Evolutionary conservation across 2,888 invertebrate genomes (phyloP), one percentile per base, ranked within the genome.

Genomic region (Dermolepida albohirtum): DNA sequence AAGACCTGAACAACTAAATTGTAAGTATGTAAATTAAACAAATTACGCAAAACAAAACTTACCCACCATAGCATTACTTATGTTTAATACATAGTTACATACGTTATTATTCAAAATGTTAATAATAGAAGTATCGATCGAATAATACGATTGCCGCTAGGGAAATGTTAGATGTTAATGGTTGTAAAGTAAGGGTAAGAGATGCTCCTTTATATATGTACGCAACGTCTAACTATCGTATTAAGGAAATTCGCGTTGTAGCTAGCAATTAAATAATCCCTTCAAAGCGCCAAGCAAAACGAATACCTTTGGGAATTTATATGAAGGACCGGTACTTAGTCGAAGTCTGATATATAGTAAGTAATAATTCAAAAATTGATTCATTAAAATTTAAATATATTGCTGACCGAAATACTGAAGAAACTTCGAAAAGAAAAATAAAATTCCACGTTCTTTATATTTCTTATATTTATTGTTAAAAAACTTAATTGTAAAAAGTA

Each of bases 201-300:
- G 80, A 79, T 77, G 76, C 77, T 82, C 81, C 82, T 82, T 82
- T 82, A 82, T 81, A 79, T 75, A 44, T 14, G 43, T 34, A 34
- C 27, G 73, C 75, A 74, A 76, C 75, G 78, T 80, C 80, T 81
- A 81, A 81, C 82, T 81, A 81, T 78, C 80, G 81, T 80, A 82
- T 82, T 82, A 81, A 82, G 82, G 79, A 82, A 81, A 82, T 81
- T 81, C 80, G 77, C 80, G 80, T 78, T 47, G 29, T 59, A 59
- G 77, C 78, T 77, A 78, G 80, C 81, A 83, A 82, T 82, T 82
- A 83, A 82, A 82, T 84, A 83, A 84, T 83, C 84, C 83, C 83
- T 81, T 83, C 84, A 84, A 83, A 84, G 84, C 82, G 79, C 75
- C 78, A 82, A 79, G 77, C 57, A 77, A 78, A 80, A 80, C 80